Conservation (phyloP, 2,113 vertebrate species). For the Gymnarchus niloticus region DNA sequence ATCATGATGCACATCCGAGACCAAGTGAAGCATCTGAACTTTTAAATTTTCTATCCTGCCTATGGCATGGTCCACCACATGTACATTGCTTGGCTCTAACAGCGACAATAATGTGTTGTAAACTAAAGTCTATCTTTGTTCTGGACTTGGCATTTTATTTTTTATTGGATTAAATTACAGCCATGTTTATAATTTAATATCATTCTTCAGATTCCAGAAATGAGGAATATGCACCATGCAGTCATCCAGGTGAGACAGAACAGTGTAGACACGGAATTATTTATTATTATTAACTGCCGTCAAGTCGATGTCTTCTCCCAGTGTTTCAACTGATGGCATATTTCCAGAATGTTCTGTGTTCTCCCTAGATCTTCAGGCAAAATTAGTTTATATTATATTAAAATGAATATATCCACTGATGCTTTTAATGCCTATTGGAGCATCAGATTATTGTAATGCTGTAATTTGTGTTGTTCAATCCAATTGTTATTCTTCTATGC, state of each 20-base stretch:
- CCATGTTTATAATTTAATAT: neutral
- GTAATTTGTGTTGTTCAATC: neutral
- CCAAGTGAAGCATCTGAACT: too few relatives aligned
- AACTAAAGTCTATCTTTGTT: neutral
- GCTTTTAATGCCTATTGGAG: neutral
- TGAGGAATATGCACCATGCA: neutral
- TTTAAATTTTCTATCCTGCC: too few relatives aligned
- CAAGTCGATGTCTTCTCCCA: neutral
- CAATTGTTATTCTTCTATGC: neutral
- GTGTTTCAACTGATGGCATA: neutral
- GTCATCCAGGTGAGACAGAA: constrained; percentile 14
- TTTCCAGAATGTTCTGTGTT: neutral
- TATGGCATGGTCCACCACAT: too few relatives aligned
- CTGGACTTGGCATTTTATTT: neutral
- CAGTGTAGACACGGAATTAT: neutral
- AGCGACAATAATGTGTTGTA: neutral
- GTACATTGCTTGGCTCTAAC: too few relatives aligned
- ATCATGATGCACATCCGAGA: too few relatives aligned
- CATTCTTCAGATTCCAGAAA: constrained; percentile 6
- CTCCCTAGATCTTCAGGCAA: neutral
- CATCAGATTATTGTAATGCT: neutral
- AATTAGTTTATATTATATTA: neutral
- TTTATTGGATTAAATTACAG: neutral
- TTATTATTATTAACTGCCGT: neutral
- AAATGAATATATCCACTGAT: neutral